A percentile compares a stretch with the other conserved stretches of the same genome.
Conservation (phyloP, 92 coral and sea anemone species). For the Epizoanthus ramosus region DNA sequence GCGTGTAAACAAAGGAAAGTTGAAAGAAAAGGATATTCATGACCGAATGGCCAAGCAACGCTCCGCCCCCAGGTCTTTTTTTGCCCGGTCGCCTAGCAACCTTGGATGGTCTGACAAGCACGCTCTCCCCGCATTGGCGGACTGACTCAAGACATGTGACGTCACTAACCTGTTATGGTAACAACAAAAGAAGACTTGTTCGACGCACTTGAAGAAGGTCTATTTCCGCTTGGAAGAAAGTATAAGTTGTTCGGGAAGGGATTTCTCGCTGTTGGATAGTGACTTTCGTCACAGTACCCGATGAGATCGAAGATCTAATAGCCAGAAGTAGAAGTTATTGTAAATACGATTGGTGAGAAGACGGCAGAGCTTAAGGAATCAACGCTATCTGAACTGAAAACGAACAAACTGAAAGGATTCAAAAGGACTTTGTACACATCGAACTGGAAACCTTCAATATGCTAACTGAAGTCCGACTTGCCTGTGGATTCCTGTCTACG, state of each 20-base stretch:
- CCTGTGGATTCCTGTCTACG: constrained; percentile 86
- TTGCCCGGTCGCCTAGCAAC: constrained; percentile 45
- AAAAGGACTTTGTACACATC: constrained; percentile 3
- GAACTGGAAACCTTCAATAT: constrained; percentile 50
- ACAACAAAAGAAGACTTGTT: constrained; percentile 44
- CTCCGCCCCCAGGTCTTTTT: constrained; percentile 32
- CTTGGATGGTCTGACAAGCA: constrained; percentile 41
- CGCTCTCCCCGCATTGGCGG: constrained; percentile 40
- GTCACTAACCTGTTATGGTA: constrained; percentile 48
- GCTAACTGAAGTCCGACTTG: constrained; percentile 90
- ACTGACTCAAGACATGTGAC: constrained; percentile 31
- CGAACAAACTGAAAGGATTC: constrained; percentile 2
- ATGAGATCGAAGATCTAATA: constrained; percentile 3
- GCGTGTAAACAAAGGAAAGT: constrained; percentile 36
- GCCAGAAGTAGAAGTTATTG: constrained; percentile 22
- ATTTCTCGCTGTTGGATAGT: constrained; percentile 10
- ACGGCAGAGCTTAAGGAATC: neutral
- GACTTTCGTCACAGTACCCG: neutral
- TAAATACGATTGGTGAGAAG: constrained; percentile 5
- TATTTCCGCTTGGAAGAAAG: constrained; percentile 34
- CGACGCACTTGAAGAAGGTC: constrained; percentile 40
- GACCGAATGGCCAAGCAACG: constrained; percentile 30
- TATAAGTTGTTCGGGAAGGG: constrained; percentile 21
- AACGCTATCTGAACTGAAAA: neutral
- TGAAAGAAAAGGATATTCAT: neutral